phyloP scores from a whole-genome alignment of 37 sponge, comb jelly and placozoan species.

The Cliona cf. orientalis region DNA sequence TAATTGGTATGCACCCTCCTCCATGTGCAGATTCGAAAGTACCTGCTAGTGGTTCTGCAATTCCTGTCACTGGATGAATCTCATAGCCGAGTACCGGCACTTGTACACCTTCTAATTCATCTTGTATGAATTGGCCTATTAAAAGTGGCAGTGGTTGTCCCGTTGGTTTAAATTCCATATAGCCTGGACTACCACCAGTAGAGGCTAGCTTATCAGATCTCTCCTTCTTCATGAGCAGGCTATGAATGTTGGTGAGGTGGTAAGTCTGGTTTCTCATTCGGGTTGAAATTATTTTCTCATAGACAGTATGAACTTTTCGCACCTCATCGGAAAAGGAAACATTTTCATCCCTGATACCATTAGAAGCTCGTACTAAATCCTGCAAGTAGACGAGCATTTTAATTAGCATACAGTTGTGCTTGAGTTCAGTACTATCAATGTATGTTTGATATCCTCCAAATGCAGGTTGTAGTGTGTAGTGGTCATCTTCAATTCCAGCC shows the following conservation, averaged over 20 bases:
- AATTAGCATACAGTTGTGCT: not conserved
- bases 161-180: constrained; percentile 6
- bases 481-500: not conserved
- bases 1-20: constrained; percentile 7
- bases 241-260: not conserved
- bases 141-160: constrained; percentile 12
- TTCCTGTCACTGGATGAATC: not conserved
- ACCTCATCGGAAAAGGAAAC: not conserved
- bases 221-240: not conserved
- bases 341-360: not conserved
- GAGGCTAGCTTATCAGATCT: not conserved
- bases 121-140: not conserved
- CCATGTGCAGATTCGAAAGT: not conserved
- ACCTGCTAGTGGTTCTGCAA: not conserved
- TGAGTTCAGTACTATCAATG: not conserved
- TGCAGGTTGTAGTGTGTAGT: not conserved
- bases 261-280: not conserved
- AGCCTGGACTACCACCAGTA: constrained; percentile 4
- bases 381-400: not conserved
- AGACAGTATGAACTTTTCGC: not conserved
- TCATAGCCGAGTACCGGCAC: constrained; percentile 18
- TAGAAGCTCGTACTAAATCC: not conserved
- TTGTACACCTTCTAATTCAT: not conserved
- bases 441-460: not conserved
- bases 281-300: not conserved